Evolutionary conservation across 2,888 invertebrate species (phyloP).

Genomic region (Chouioia cunea): DNA sequence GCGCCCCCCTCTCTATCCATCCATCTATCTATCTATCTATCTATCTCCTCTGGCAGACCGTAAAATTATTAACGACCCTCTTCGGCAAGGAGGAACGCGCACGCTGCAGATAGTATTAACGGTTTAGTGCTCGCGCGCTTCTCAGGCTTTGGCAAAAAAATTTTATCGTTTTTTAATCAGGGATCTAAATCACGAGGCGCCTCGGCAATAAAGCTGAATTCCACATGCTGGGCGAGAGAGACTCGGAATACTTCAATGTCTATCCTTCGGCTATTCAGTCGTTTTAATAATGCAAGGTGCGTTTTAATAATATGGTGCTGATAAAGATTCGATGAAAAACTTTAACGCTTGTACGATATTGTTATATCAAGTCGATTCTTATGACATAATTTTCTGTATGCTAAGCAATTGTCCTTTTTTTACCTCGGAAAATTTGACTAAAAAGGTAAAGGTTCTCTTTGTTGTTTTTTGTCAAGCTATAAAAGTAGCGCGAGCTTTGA

Average conservation of each 20-base stretch:
- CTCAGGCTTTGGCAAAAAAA: conserved; percentile 32
- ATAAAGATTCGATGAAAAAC: too few relatives aligned
- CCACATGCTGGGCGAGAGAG: neutral
- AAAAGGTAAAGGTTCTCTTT: too few relatives aligned
- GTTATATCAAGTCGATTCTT: too few relatives aligned
- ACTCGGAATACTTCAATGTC: neutral
- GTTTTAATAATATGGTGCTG: too few relatives aligned
- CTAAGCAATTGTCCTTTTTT: too few relatives aligned
- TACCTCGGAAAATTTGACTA: too few relatives aligned
- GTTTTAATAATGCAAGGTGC: too few relatives aligned
- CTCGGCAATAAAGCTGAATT: conserved; percentile 27
- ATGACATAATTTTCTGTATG: too few relatives aligned
- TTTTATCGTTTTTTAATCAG: conserved; percentile 45
- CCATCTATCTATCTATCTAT: conserved; percentile 6
- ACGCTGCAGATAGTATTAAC: conserved; percentile 37
- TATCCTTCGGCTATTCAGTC: neutral
- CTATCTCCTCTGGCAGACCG: conserved; percentile 15
- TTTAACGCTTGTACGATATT: too few relatives aligned
- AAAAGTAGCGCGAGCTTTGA: neutral
- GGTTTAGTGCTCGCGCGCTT: conserved; percentile 27
- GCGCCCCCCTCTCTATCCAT: neutral
- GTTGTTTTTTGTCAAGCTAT: too few relatives aligned
- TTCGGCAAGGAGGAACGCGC: conserved; percentile 21
- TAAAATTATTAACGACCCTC: conserved; percentile 49
- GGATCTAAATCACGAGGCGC: conserved; percentile 30